Evolutionary conservation across 2,888 invertebrate genomes (phyloP).

Genomic region (Graphium colonna): DNA sequence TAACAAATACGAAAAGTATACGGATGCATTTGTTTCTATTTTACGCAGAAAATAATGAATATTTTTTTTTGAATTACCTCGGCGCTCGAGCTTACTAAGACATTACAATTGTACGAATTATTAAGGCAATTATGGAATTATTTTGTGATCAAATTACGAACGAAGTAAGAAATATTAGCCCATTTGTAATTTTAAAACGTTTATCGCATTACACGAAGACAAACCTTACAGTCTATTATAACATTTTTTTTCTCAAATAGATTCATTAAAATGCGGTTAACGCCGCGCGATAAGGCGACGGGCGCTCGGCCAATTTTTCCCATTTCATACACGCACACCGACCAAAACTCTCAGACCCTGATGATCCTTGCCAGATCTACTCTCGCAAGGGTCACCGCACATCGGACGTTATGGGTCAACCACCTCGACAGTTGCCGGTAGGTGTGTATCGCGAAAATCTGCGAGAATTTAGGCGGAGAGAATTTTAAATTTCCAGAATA

Average conservation of each 20-base stretch:
- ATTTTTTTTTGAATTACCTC: too few species aligned
- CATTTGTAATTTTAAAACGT: not conserved
- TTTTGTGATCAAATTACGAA: too few species aligned
- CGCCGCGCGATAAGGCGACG: conserved; percentile 56
- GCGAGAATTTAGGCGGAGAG: conserved; percentile 18
- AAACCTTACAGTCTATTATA: not conserved
- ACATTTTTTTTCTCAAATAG: conserved; percentile 33
- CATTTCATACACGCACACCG: conserved; percentile 38
- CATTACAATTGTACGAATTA: too few species aligned
- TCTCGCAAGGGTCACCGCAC: conserved; percentile 1
- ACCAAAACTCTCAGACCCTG: not conserved
- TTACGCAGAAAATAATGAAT: too few species aligned
- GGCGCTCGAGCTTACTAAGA: too few species aligned
- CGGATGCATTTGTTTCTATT: too few species aligned
- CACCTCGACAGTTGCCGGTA: conserved; percentile 1
- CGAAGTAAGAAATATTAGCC: too few species aligned
- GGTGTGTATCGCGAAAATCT: conserved; percentile 17
- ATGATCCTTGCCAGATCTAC: not conserved
- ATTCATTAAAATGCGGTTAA: conserved; percentile 66
- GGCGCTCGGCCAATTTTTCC: conserved; percentile 64
- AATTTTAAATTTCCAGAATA: conserved; percentile 19
- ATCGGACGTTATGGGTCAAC: conserved; percentile 18
- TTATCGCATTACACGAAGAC: not conserved
- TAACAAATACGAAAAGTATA: too few species aligned
- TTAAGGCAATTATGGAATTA: too few species aligned